phyloP scores from a whole-genome alignment of 2,888 invertebrate genomes.

The Phragmatobia fuliginosa region DNA sequence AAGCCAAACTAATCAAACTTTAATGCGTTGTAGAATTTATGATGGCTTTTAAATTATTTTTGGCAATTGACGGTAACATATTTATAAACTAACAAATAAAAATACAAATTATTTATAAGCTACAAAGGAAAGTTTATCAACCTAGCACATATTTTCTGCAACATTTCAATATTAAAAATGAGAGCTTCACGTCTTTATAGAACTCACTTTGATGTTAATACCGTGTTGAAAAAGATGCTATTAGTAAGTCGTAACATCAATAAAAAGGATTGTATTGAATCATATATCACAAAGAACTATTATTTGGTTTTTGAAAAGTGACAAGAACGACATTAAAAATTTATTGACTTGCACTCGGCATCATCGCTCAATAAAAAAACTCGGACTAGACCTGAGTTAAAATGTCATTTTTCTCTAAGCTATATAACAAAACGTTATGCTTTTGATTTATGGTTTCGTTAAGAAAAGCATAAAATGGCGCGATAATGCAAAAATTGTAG shows the following conservation, averaged over 20 bases:
- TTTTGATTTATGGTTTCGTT: conserved; percentile 62
- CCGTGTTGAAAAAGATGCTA: conserved; percentile 68
- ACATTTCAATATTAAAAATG: conserved; percentile 36
- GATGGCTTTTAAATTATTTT: not conserved
- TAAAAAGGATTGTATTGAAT: conserved; percentile 72
- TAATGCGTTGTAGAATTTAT: not conserved
- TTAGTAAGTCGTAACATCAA: conserved; percentile 68
- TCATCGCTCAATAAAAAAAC: conserved; percentile 55
- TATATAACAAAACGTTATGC: conserved; percentile 50
- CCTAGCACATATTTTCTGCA: conserved; percentile 15
- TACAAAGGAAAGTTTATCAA: not conserved
- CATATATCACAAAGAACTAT: conserved; percentile 71
- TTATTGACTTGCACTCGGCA: conserved; percentile 60
- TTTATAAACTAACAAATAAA: not conserved
- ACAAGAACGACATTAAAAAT: conserved; percentile 66
- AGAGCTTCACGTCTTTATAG: conserved; percentile 33
- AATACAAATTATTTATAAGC: not conserved
- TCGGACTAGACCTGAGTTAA: conserved; percentile 56
- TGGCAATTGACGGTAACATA: not conserved
- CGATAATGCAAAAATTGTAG: conserved; percentile 66
- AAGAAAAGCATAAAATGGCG: conserved; percentile 64
- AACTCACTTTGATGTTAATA: conserved; percentile 68
- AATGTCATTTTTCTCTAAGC: conserved; percentile 49
- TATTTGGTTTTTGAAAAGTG: conserved; percentile 70
- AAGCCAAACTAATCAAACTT: not conserved